Evolutionary conservation across 2,113 vertebrate genomes (phyloP).

Genomic region (Thomomys bottae): DNA sequence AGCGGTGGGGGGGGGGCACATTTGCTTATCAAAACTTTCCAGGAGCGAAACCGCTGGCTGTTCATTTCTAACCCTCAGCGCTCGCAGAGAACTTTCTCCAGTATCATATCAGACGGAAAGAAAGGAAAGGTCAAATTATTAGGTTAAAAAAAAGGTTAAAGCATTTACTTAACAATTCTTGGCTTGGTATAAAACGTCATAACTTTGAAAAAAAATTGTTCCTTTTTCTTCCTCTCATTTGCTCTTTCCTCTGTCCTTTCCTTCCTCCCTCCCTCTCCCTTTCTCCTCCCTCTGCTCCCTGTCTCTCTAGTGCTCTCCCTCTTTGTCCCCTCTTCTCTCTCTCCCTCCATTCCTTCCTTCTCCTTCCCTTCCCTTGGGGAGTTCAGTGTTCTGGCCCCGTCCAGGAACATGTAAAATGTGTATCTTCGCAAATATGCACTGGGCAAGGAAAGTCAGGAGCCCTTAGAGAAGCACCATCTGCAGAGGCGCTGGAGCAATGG

Average conservation of each 20-base stretch:
- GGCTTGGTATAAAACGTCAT: background rate
- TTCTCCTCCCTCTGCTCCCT: accelerated
- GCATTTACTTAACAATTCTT: background rate
- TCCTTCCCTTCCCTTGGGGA: background rate
- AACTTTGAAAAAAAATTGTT: background rate
- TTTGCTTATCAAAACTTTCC: slow-evolving; percentile 89
- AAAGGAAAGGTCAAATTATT: slow-evolving; percentile 22
- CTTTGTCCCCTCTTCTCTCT: too few species aligned
- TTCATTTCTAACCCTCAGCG: slow-evolving; percentile 46
- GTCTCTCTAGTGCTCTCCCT: accelerated
- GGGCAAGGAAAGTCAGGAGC: background rate
- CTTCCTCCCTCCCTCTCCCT: accelerated
- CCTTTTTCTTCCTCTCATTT: too few species aligned
- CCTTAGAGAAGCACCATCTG: too few species aligned
- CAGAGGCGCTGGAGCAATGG: background rate
- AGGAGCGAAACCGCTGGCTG: slow-evolving; percentile 78
- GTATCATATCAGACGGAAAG: slow-evolving; percentile 60
- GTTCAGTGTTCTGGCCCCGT: background rate
- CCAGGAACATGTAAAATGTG: too few species aligned
- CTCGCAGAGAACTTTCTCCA: slow-evolving; percentile 15
- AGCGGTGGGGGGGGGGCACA: slow-evolving; percentile 68
- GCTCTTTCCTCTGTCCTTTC: accelerated
- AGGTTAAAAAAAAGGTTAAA: background rate
- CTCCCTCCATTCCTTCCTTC: accelerated
- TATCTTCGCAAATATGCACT: background rate